Evolutionary conservation across 2,888 invertebrate genomes (phyloP).

Genomic region (Eupithecia pulchellata): DNA sequence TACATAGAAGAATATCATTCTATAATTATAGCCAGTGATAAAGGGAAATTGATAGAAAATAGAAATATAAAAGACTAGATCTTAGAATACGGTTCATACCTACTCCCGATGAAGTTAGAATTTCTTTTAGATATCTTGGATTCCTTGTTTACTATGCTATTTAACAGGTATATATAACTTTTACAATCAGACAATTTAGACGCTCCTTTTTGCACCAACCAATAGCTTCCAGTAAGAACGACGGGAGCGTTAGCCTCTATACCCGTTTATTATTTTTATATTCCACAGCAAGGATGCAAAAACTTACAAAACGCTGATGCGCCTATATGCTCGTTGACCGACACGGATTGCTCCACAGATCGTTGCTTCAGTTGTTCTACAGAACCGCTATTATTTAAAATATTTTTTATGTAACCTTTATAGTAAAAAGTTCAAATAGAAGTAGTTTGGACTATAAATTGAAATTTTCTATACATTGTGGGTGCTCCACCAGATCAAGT

Average conservation of each 20-base stretch:
- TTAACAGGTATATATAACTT: neutral
- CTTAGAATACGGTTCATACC: neutral
- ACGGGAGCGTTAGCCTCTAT: slow-evolving; percentile 59
- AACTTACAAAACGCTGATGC: slow-evolving; percentile 47
- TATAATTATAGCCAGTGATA: neutral
- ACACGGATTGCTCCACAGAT: slow-evolving; percentile 22
- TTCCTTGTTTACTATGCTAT: no score
- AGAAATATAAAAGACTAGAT: neutral
- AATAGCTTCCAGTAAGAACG: slow-evolving; percentile 33
- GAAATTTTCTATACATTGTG: neutral
- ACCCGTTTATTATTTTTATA: slow-evolving; percentile 61
- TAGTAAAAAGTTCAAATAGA: neutral
- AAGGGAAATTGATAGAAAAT: neutral
- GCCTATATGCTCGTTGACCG: slow-evolving; percentile 36
- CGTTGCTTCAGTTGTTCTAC: neutral
- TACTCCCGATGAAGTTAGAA: neutral
- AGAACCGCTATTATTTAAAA: neutral
- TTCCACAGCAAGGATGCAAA: slow-evolving; percentile 49
- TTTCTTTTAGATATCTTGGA: no score
- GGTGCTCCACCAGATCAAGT: neutral
- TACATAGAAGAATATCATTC: neutral
- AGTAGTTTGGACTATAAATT: neutral
- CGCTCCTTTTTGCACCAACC: slow-evolving; percentile 4
- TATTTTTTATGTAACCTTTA: neutral
- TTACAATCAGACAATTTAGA: neutral